phyloP scores from a whole-genome alignment of 53 echinoderm and acorn worm genomes.

The Arbacia lixula region DNA sequence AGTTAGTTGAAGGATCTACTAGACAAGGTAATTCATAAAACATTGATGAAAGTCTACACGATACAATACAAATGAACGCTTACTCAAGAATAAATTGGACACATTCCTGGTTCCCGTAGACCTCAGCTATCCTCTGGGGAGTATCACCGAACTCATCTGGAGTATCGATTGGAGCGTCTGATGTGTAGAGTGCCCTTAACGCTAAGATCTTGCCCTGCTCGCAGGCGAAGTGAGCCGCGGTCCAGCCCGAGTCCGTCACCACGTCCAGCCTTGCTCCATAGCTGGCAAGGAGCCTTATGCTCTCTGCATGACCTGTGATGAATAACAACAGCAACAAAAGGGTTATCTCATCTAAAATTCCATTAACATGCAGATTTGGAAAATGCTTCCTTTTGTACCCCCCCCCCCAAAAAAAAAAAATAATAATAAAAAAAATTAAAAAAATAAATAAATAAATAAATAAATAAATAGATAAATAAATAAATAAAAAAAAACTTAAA shows the following conservation, averaged over 20 bases:
- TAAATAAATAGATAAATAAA: too few species aligned
- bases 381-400: not conserved
- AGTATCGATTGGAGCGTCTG: slow-evolving; percentile 72
- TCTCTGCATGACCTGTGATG: slow-evolving; percentile 84
- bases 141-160: slow-evolving; percentile 83
- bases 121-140: slow-evolving; percentile 71
- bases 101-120: slow-evolving; percentile 89
- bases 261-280: slow-evolving; percentile 82
- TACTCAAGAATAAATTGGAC: slow-evolving; percentile 77
- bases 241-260: slow-evolving; percentile 91
- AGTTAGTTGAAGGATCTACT: too few species aligned
- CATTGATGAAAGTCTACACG: too few species aligned
- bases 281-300: slow-evolving; percentile 84
- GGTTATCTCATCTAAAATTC: not conserved
- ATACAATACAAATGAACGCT: too few species aligned
- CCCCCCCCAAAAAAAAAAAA: not conserved
- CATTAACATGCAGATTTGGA: not conserved
- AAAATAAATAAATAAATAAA: not conserved
- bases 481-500: too few species aligned
- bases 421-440: not conserved
- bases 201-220: slow-evolving; percentile 85
- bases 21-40: too few species aligned
- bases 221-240: slow-evolving; percentile 92
- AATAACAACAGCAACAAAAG: not conserved
- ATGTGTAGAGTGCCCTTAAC: slow-evolving; percentile 80